A percentile compares a stretch with the other conserved stretches of the same genome.
Conservation (phyloP, 2,797 vertebrate species). For the Myioborus miniatus region DNA sequence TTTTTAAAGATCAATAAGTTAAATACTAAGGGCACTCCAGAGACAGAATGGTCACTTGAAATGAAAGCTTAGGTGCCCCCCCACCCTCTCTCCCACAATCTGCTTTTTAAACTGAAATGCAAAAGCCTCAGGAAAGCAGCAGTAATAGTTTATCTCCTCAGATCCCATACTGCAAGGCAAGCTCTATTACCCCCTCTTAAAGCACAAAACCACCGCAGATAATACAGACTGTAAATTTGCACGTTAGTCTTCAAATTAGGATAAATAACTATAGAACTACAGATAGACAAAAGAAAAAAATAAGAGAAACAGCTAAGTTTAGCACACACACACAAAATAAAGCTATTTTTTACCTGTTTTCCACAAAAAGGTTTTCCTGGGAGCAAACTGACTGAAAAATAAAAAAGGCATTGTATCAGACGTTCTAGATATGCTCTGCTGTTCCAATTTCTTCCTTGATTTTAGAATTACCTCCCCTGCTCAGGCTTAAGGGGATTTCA, state of each 20-base stretch:
- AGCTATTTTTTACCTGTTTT: conserved; percentile 85
- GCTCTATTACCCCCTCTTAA: background rate
- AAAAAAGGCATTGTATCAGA: conserved; percentile 77
- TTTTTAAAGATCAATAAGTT: background rate
- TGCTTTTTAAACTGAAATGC: background rate
- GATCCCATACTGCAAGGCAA: background rate
- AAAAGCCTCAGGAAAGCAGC: background rate
- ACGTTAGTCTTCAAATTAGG: background rate
- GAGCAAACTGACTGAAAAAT: conserved; percentile 86
- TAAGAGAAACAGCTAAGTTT: conserved; percentile 15
- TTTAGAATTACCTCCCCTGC: conserved; percentile 66
- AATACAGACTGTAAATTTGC: background rate
- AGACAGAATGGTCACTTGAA: background rate
- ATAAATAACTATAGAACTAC: background rate
- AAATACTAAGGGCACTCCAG: background rate
- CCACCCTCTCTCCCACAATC: background rate
- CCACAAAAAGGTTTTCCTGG: conserved; percentile 88
- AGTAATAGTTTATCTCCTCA: background rate
- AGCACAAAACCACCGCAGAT: background rate
- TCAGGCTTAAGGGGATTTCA: conserved; percentile 61
- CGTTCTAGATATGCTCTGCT: conserved; percentile 60
- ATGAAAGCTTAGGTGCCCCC: background rate
- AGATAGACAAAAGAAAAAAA: conserved; percentile 15
- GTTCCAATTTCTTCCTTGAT: conserved; percentile 60
- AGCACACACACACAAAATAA: conserved; percentile 32